Base-by-base conservation (phyloP, 2,797 vertebrate genomes). In the Acropternis orthonyx region DNA sequence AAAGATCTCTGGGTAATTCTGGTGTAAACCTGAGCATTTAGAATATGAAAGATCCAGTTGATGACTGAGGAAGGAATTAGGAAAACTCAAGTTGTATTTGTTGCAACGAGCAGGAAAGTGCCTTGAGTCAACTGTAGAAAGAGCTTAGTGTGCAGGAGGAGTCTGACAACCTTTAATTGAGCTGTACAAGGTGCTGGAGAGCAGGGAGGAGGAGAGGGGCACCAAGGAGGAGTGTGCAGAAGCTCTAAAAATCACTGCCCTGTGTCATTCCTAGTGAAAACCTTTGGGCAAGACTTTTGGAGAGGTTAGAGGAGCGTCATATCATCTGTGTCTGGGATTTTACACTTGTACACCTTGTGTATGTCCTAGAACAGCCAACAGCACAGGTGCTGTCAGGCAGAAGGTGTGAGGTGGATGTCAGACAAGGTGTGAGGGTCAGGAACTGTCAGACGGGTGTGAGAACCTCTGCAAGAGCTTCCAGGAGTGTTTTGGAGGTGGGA, bases 191-290 rank as follows among this genome's bases (percentile, higher is more conserved):
- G 41, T n/a, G 22, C 34, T 27, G 21, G 22, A 41, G 51, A 52
- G 39, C 54, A 9, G 23, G 46, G 18, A 13, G 34, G 23, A 14
- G 39, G 62, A 44, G n/a, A 65, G 14, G 14, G 9, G 23, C 27
- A 39, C 9, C 0, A 2, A 51, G 14, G 16, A 61, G 41, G 5
- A 43, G 28, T 10, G 30, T 14, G 19, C 21, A 52, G 36, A 39
- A 34, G 39, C 27, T 81, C 0, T 43, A 16, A 41, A 30, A 48
- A 39, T 65, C 24, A 9, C 17, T 55, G 28, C 11, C 2, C 0
- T 37, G 28, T 1, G 0, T 12, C 24, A 44, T 84, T 44, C 37
- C 2, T 49, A 34, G 39, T 12, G 14, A 46, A 72, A 89, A 21
- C 22, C 21, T 72, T 36, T 24, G 0, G 0, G 19, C 48, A 44